These are phyloP conservation scores for Myiopsitta monachus DNA, from an alignment of 2,113 vertebrate species.

Conservation along the genomic window DNA sequence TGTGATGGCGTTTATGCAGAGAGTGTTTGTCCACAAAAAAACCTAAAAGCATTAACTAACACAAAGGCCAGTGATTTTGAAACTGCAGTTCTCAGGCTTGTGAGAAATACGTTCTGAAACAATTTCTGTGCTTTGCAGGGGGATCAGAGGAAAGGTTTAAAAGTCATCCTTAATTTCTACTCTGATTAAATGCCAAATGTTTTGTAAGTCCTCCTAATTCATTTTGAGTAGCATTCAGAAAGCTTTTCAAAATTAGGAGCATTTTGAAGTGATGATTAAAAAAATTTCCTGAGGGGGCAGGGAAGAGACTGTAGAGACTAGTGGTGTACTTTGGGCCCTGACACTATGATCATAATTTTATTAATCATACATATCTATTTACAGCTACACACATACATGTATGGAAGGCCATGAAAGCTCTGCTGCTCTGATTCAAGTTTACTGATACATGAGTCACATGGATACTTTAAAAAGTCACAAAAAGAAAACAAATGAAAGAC, in stretches of 20 bases:
- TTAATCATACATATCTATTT: neutral
- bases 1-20: neutral
- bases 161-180: neutral
- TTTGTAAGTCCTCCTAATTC: neutral
- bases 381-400: neutral
- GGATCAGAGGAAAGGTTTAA: neutral
- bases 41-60: slow-evolving; percentile 20
- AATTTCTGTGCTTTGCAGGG: neutral
- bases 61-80: neutral
- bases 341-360: neutral
- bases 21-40: slow-evolving; percentile 16
- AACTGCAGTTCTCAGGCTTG: neutral
- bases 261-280: neutral
- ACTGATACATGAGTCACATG: neutral
- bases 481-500: neutral
- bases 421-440: neutral
- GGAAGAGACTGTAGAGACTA: neutral
- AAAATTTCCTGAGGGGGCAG: accelerated
- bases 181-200: neutral
- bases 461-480: neutral
- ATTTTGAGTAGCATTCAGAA: neutral
- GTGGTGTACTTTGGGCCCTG: neutral
- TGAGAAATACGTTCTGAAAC: neutral
- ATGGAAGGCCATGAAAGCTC: neutral
- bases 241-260: neutral